phyloP scores from a whole-genome alignment of 30 jellyfish, hydroid and myxozoan species.

The Rhopilema esculentum region DNA sequence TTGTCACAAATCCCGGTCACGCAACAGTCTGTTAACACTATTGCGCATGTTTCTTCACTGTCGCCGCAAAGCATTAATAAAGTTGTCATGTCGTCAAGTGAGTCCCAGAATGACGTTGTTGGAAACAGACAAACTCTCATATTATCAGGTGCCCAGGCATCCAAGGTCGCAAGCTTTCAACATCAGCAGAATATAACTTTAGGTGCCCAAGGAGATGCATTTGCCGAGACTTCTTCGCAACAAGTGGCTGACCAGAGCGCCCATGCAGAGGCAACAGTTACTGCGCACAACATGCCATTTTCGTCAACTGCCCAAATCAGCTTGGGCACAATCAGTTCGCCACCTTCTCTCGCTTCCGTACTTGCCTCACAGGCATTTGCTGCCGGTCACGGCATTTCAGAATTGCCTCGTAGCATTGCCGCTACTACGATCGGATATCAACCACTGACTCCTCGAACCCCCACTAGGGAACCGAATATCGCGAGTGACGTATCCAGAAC shows the following conservation, averaged over 20 bases:
- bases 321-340: conserved; percentile 4
- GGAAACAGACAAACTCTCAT: neutral
- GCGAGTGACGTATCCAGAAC: neutral
- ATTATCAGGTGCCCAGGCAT: neutral
- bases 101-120: neutral
- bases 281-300: neutral
- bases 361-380: conserved; percentile 25
- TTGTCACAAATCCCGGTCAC: conserved; percentile 68
- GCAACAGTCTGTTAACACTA: conserved; percentile 47
- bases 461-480: neutral
- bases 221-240: neutral
- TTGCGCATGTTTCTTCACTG: conserved; percentile 38
- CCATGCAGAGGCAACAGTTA: neutral
- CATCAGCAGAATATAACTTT: neutral
- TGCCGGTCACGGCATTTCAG: conserved; percentile 8
- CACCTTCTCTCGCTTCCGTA: conserved; percentile 4
- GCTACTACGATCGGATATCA: conserved; percentile 2
- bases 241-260: neutral
- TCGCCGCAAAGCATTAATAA: neutral
- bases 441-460: neutral
- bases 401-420: neutral
- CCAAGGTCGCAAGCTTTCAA: neutral
- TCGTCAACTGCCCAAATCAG: conserved; percentile 27
- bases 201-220: neutral
- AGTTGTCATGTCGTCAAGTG: neutral